Percentiles rank a stretch among this genome's conserved stretches.
These are phyloP conservation scores for Patiria miniata DNA, from an alignment of 35 echinoderm and acorn worm species.

Conservation along the genomic window DNA sequence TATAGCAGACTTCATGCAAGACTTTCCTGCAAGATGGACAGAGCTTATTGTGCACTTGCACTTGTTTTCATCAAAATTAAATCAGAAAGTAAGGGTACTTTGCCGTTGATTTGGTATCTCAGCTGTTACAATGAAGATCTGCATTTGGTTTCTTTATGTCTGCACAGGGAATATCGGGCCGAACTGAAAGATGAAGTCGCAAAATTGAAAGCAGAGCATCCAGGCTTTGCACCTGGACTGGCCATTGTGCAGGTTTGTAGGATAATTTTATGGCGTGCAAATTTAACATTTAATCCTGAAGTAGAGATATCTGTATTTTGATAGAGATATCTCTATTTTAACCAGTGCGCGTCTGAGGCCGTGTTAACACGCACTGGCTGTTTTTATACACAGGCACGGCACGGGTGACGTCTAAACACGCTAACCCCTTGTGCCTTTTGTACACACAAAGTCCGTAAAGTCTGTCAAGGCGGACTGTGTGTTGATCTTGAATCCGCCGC, in stretches of 20 bases:
- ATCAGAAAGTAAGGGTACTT: no score
- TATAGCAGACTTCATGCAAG: no score
- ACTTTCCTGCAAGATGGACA: no score
- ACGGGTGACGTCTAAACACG: no score
- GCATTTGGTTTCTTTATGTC: background rate
- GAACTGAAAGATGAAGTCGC: slow-evolving; percentile 87
- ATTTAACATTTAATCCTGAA: background rate
- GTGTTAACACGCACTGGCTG: background rate
- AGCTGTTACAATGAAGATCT: no score
- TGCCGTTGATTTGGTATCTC: no score
- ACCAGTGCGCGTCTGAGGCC: background rate
- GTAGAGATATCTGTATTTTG: background rate
- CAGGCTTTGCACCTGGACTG: slow-evolving; percentile 82
- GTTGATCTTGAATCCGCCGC: background rate
- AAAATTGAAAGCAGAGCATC: slow-evolving; percentile 68
- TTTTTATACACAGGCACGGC: no score
- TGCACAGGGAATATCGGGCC: slow-evolving; percentile 65
- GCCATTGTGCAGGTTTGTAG: slow-evolving; percentile 89
- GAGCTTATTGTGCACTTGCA: no score
- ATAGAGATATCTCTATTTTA: background rate
- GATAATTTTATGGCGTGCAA: background rate
- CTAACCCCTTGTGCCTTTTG: no score
- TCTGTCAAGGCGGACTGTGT: no score
- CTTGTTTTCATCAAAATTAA: no score
- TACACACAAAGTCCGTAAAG: no score